phyloP scores from a whole-genome alignment of 2,113 vertebrate species.

The Neogale vison region DNA sequence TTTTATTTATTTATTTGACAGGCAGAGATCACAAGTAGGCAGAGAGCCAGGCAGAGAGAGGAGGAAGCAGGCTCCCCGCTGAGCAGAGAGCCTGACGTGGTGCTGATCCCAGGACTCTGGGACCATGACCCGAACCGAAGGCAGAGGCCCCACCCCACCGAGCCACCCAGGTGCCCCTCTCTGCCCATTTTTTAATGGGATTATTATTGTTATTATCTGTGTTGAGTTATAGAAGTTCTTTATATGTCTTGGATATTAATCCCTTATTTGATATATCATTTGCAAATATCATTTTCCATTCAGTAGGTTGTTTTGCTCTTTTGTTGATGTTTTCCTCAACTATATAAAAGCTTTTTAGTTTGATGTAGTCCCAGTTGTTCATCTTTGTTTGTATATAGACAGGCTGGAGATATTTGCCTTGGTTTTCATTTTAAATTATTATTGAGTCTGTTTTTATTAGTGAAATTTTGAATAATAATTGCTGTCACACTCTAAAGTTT shows the following conservation, averaged over 20 bases:
- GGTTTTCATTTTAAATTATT: neutral
- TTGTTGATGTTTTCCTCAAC: neutral
- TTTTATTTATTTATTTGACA: no score
- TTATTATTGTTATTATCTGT: neutral
- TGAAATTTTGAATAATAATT: conserved; percentile 3
- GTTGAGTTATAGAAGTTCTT: neutral
- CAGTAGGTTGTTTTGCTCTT: neutral
- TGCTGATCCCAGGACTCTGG: no score
- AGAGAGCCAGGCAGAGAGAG: no score
- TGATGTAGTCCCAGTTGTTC: neutral
- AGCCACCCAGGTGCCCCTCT: neutral
- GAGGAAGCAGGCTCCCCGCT: no score
- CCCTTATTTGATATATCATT: neutral
- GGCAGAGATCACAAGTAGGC: no score
- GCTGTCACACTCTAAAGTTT: neutral
- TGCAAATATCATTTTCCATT: neutral
- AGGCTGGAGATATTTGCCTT: neutral
- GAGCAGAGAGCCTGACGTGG: no score
- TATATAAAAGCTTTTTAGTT: neutral
- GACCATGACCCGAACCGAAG: no score
- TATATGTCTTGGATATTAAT: neutral
- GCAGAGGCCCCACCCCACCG: no score
- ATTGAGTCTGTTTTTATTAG: conserved; percentile 26
- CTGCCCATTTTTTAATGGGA: neutral
- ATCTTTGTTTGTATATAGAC: neutral